Conservation (phyloP, 2,888 invertebrate genomes). For the Epiblema foenella region DNA sequence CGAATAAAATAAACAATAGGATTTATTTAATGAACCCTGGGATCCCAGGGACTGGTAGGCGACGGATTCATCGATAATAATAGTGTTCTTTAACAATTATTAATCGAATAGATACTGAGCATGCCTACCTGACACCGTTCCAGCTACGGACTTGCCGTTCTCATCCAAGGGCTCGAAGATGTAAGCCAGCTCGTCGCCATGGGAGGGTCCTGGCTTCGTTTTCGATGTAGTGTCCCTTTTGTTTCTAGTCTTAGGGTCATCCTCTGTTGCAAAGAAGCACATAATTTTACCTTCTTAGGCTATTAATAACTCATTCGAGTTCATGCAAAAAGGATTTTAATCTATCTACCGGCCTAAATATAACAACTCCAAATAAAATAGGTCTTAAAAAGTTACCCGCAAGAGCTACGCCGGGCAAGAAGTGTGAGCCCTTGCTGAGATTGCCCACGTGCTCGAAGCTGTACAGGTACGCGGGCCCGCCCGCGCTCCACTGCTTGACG, state of each 20-base stretch:
- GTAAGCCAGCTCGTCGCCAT: constrained; percentile 90
- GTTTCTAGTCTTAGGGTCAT: constrained; percentile 17
- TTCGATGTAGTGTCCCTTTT: constrained; percentile 41
- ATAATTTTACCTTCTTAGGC: neutral
- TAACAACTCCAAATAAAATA: neutral
- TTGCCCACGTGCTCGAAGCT: constrained; percentile 90
- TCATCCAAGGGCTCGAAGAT: constrained; percentile 88
- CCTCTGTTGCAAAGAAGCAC: constrained; percentile 39
- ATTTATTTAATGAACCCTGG: no score
- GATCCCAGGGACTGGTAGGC: no score
- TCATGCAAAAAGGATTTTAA: no score
- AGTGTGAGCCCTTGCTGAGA: constrained; percentile 85
- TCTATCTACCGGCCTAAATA: no score
- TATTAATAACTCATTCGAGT: neutral
- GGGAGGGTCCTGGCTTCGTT: constrained; percentile 77
- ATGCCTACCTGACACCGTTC: constrained; percentile 57
- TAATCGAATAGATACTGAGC: neutral
- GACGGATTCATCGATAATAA: no score
- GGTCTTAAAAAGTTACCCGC: constrained; percentile 67
- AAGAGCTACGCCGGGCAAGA: constrained; percentile 87
- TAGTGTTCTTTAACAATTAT: neutral
- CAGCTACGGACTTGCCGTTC: constrained; percentile 82
- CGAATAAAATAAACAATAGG: no score
- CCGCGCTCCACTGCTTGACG: constrained; percentile 88
- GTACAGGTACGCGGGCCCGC: constrained; percentile 88